Evolutionary conservation across 2,888 invertebrate species (phyloP).

Genomic region (Diabrotica balteata): DNA sequence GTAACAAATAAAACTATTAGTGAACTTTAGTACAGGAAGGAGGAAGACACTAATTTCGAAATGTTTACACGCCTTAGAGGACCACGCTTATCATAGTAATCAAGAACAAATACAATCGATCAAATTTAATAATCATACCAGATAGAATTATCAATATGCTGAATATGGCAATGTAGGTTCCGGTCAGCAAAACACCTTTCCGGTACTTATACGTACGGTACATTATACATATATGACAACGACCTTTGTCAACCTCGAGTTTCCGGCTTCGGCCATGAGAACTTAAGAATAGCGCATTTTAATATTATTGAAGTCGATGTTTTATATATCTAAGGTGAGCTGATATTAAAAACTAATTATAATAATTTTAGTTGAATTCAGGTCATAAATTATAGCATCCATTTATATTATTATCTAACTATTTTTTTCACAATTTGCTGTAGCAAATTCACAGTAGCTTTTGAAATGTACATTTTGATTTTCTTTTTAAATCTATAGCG

Average conservation of each 20-base stretch:
- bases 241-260: conserved; percentile 39
- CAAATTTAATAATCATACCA: conserved; percentile 14
- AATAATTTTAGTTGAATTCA: no score
- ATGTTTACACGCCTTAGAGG: conserved; percentile 24
- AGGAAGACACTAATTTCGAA: conserved; percentile 13
- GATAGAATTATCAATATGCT: conserved; percentile 40
- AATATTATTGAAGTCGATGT: no score
- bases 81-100: conserved; percentile 6
- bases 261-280: conserved; percentile 30
- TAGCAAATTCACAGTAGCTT: no score
- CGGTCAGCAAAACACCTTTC: conserved; percentile 47
- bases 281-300: not conserved
- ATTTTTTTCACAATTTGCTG: no score
- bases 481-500: no score
- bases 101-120: conserved; percentile 12
- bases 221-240: conserved; percentile 35
- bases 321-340: no score
- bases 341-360: no score
- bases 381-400: no score
- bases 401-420: no score
- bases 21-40: not conserved
- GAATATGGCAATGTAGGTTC: conserved; percentile 43
- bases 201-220: conserved; percentile 34
- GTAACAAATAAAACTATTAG: not conserved
- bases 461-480: no score